phyloP scores from a whole-genome alignment of 2,113 vertebrate species.

The Tamias sibiricus region DNA sequence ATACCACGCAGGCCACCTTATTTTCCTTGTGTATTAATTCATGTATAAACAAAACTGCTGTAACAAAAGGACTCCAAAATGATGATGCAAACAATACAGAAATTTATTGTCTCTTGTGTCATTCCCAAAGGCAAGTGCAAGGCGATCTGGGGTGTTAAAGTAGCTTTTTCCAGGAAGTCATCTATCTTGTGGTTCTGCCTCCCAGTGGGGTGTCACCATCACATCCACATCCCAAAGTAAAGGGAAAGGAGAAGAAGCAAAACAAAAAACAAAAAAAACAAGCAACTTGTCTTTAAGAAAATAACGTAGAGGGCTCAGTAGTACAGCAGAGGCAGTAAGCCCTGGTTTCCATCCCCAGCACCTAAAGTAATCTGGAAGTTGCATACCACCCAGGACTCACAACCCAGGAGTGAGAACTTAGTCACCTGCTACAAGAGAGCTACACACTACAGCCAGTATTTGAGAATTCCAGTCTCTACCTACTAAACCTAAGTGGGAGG shows the following conservation, averaged over 20 bases:
- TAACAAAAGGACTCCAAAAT: background rate
- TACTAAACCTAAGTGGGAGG: background rate
- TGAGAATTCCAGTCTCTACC: background rate
- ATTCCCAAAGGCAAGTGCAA: background rate
- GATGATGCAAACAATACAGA: background rate
- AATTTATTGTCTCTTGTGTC: background rate
- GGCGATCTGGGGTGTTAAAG: background rate
- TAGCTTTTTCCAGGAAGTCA: background rate
- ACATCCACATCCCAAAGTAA: background rate
- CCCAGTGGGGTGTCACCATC: background rate
- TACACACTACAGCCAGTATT: background rate
- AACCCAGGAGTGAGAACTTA: background rate
- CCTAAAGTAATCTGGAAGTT: background rate
- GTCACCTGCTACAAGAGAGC: background rate
- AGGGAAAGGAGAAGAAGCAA: background rate
- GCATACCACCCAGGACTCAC: background rate
- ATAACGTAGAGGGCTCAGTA: background rate
- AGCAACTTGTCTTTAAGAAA: background rate
- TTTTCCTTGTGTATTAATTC: background rate
- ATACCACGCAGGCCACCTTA: background rate
- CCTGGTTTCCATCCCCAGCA: background rate
- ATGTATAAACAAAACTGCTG: background rate
- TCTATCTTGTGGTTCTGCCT: background rate
- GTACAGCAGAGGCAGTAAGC: background rate
- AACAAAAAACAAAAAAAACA: too few relatives aligned